Evolutionary conservation across 2,113 vertebrate genomes (phyloP).

Genomic region (Orcinus orca): DNA sequence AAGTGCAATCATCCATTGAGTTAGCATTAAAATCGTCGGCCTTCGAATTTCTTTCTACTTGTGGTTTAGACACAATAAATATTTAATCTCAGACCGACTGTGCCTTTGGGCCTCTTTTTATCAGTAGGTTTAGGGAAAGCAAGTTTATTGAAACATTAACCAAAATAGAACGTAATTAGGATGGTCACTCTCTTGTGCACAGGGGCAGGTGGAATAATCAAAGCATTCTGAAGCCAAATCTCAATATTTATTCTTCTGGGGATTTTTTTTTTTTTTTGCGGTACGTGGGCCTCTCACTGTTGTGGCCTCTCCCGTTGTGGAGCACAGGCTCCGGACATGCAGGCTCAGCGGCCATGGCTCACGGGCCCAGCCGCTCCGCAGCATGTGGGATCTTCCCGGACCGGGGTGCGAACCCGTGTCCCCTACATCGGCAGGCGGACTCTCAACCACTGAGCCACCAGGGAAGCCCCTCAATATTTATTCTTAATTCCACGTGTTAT

Average conservation of each 20-base stretch:
- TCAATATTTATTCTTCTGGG: not conserved
- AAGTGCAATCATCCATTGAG: not conserved
- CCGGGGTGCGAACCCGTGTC: no score
- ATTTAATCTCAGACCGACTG: slow-evolving; percentile 56
- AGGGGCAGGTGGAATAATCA: not conserved
- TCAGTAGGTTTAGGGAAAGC: slow-evolving; percentile 41
- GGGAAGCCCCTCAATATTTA: no score
- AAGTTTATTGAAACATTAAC: slow-evolving; percentile 22
- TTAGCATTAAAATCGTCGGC: slow-evolving; percentile 46
- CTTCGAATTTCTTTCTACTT: slow-evolving; percentile 39
- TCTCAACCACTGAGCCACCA: no score
- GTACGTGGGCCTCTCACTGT: no score
- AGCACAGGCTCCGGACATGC: no score
- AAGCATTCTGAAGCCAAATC: not conserved
- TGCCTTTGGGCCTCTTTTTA: slow-evolving; percentile 28
- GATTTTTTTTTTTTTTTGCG: no score
- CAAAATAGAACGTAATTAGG: slow-evolving; percentile 46
- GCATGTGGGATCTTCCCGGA: no score
- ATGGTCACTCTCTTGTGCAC: not conserved
- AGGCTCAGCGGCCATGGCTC: no score
- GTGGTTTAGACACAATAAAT: slow-evolving; percentile 65
- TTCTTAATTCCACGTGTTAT: not conserved
- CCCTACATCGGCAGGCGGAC: no score
- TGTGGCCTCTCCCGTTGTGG: no score
- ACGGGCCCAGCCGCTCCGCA: no score